A percentile compares a stretch with the other conserved stretches of the same genome.
Evolutionary conservation across 2,888 invertebrate genomes (phyloP).

Genomic region (Phalangium opilio): DNA sequence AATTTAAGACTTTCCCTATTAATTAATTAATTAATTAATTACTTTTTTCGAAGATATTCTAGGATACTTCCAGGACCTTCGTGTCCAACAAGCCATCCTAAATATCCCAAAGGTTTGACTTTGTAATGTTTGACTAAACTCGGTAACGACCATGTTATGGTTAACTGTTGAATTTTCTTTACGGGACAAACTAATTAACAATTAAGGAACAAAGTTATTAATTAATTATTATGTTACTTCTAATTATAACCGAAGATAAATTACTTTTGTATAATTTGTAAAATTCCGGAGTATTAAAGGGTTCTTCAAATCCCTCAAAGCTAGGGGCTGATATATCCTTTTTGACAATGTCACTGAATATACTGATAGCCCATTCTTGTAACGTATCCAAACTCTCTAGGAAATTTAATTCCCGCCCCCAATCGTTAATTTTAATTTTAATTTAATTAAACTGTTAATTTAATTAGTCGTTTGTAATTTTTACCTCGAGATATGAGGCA

Average conservation of each 20-base stretch:
- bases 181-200: no score
- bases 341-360: constrained; percentile 52
- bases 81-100: constrained; percentile 64
- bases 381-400: constrained; percentile 39
- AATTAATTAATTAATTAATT: constrained; percentile 23
- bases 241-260: not conserved
- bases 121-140: constrained; percentile 33
- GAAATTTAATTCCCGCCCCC: not conserved
- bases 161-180: no score
- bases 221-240: no score
- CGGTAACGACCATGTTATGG: no score
- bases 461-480: not conserved
- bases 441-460: no score
- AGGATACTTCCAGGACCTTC: constrained; percentile 73
- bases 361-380: constrained; percentile 46
- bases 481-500: constrained; percentile 47
- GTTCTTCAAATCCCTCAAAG: constrained; percentile 30
- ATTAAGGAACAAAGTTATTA: no score
- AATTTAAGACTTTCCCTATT: no score
- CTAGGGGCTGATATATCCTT: constrained; percentile 34
- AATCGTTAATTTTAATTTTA: not conserved
- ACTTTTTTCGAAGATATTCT: constrained; percentile 56
- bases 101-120: constrained; percentile 56
- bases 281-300: constrained; percentile 47
- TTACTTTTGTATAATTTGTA: constrained; percentile 33